A percentile compares a stretch with the other conserved stretches of the same genome.
Conservation (phyloP, 2,888 invertebrate species). For the Dynastes maya region DNA sequence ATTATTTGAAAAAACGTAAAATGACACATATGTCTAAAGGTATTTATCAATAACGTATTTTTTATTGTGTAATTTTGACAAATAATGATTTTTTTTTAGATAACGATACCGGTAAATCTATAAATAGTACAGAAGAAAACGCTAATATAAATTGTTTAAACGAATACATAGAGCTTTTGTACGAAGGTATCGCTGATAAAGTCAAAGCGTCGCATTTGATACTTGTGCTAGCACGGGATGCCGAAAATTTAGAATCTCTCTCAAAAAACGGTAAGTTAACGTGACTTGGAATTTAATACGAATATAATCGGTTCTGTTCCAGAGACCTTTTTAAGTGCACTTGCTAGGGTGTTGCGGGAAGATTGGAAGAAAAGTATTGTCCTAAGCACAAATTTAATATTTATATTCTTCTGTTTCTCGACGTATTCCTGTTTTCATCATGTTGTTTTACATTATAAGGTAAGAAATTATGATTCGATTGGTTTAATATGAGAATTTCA, state of each 20-base stretch:
- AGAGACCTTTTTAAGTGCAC: slow-evolving; percentile 95
- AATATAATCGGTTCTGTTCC: slow-evolving; percentile 62
- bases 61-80: not conserved
- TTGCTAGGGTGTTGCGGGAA: slow-evolving; percentile 95
- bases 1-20: slow-evolving; percentile 88
- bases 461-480: slow-evolving; percentile 64
- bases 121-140: slow-evolving; percentile 70
- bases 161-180: slow-evolving; percentile 95
- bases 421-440: slow-evolving; percentile 96
- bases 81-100: slow-evolving; percentile 48
- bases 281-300: slow-evolving; percentile 7
- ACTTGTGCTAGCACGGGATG: slow-evolving; percentile 91
- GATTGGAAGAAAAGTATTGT: slow-evolving; percentile 98
- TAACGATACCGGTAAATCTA: slow-evolving; percentile 54
- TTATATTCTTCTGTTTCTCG: slow-evolving; percentile 98
- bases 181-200: slow-evolving; percentile 95
- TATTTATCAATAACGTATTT: slow-evolving; percentile 48
- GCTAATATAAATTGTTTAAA: slow-evolving; percentile 89
- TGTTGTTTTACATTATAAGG: slow-evolving; percentile 95
- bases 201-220: slow-evolving; percentile 93
- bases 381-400: slow-evolving; percentile 95
- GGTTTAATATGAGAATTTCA: not conserved
- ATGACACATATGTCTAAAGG: slow-evolving; percentile 68
- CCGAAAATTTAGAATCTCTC: slow-evolving; percentile 94
- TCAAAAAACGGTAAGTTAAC: slow-evolving; percentile 87